Evolutionary conservation across 2,113 vertebrate genomes (phyloP).

Genomic region (Gnathonemus echidnorhynchus): DNA sequence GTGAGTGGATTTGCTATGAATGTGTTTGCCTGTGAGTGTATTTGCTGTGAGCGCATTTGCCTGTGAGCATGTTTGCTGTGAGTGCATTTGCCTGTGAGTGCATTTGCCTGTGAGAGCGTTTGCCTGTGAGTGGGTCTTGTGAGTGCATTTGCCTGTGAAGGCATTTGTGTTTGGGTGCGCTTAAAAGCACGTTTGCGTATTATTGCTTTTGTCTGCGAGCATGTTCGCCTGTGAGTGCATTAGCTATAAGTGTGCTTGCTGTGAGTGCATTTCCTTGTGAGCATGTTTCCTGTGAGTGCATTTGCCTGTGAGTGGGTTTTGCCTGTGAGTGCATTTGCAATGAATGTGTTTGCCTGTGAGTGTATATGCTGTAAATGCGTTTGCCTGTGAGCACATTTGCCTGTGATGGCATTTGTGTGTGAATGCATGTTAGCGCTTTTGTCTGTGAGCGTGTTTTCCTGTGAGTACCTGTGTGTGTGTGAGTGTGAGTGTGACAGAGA

Average conservation of each 20-base stretch:
- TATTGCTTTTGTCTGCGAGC: not conserved
- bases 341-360: constrained; percentile 11
- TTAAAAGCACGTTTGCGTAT: too few relatives aligned
- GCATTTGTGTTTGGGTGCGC: too few relatives aligned
- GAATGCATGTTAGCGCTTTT: not conserved
- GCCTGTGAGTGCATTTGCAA: not conserved
- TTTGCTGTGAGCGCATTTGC: too few relatives aligned
- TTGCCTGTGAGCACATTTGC: not conserved
- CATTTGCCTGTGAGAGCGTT: constrained; percentile 30
- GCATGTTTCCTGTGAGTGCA: not conserved
- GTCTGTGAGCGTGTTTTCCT: constrained; percentile 12
- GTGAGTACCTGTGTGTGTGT: constrained; percentile 8
- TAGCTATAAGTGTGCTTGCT: not conserved
- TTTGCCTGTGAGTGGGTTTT: not conserved
- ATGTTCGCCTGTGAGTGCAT: not conserved
- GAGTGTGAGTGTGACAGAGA: not conserved
- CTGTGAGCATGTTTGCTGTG: not conserved
- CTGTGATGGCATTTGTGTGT: not conserved
- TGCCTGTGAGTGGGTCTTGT: not conserved
- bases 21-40: constrained; percentile 31
- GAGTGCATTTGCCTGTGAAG: too few relatives aligned
- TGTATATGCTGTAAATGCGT: not conserved
- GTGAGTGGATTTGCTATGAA: constrained; percentile 24
- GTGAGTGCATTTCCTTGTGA: constrained; percentile 21
- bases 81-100: constrained; percentile 32